Percentiles rank a stretch among this genome's conserved stretches.
phyloP scores from a whole-genome alignment of 2,797 vertebrate genomes.

The Pseudochaenichthys georgianus region DNA sequence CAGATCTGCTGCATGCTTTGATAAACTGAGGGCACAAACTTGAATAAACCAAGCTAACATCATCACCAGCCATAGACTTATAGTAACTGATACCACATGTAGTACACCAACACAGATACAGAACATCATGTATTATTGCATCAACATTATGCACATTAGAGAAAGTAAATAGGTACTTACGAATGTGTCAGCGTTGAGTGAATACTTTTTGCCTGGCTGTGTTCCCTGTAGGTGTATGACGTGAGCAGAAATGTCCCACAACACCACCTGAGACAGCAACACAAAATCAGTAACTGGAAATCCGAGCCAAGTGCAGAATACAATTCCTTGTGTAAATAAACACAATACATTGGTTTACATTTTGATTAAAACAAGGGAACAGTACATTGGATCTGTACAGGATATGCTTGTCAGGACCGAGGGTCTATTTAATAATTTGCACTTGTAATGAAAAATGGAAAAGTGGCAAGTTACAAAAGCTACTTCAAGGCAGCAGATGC shows the following conservation, averaged over 20 bases:
- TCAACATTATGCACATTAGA: constrained; percentile 30
- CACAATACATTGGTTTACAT: constrained; percentile 3
- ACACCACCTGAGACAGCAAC: constrained; percentile 83
- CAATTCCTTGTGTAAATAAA: not conserved
- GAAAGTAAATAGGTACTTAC: constrained; percentile 70
- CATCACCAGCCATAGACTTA: constrained; percentile 10
- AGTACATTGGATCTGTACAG: not conserved
- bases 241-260: constrained; percentile 92
- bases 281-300: constrained; percentile 22
- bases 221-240: constrained; percentile 78
- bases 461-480: constrained; percentile 13
- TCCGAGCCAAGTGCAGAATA: not conserved
- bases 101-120: constrained; percentile 13
- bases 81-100: constrained; percentile 29
- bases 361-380: not conserved
- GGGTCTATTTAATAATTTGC: constrained; percentile 3
- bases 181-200: constrained; percentile 50
- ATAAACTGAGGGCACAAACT: constrained; percentile 26
- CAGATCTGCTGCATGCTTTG: constrained; percentile 33
- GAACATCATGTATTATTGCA: constrained; percentile 24
- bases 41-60: constrained; percentile 32
- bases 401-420: not conserved
- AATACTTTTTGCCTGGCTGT: constrained; percentile 59
- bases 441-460: not conserved
- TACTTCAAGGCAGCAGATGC: not conserved